Conservation (phyloP, 1,140 invertebrate species). For the Heterodera schachtii region DNA sequence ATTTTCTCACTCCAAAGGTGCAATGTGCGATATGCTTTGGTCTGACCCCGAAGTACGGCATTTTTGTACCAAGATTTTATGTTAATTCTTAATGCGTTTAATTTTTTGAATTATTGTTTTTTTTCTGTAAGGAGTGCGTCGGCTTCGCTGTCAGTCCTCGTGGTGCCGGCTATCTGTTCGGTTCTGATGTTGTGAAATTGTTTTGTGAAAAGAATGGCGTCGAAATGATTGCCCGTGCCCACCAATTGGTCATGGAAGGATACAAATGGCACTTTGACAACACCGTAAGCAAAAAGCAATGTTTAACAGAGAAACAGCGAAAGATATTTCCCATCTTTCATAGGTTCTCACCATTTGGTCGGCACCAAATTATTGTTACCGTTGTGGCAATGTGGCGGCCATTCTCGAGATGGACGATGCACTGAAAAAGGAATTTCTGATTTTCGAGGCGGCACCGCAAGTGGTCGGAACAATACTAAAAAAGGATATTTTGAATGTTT, state of each 20-base stretch:
- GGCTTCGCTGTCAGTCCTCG: slow-evolving; percentile 91
- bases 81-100: no score
- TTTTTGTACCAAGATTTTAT: neutral
- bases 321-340: neutral
- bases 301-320: no score
- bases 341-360: slow-evolving; percentile 96
- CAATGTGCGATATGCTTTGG: slow-evolving; percentile 99
- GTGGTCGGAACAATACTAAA: neutral
- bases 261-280: slow-evolving; percentile 95
- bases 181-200: slow-evolving; percentile 79
- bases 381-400: slow-evolving; percentile 76
- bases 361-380: slow-evolving; percentile 85
- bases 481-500: neutral
- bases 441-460: slow-evolving; percentile 98
- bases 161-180: slow-evolving; percentile 95
- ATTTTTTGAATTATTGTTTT: no score
- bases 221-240: slow-evolving; percentile 91
- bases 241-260: slow-evolving; percentile 98
- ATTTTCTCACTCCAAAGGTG: slow-evolving; percentile 63
- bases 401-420: slow-evolving; percentile 98
- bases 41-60: slow-evolving; percentile 92
- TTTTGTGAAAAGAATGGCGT: slow-evolving; percentile 80
- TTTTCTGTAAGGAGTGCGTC: slow-evolving; percentile 30
- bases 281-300: slow-evolving; percentile 27
- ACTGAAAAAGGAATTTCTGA: slow-evolving; percentile 93